Base-by-base conservation (phyloP, 2,797 vertebrate species). In the Sebastes trivittatus region DNA sequence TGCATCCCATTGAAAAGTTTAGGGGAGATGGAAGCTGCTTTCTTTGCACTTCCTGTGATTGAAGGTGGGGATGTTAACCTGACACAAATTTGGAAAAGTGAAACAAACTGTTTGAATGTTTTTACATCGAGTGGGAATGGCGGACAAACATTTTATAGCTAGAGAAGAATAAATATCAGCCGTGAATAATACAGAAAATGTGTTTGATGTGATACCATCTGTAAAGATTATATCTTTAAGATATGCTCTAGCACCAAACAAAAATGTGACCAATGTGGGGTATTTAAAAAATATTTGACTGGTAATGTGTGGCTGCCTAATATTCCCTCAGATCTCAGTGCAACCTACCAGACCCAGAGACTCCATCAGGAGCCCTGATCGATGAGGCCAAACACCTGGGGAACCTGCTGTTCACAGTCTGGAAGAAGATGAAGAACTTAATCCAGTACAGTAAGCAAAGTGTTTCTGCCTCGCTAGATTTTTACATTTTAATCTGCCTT, bases 331-430 rank as follows among this genome's bases (percentile, higher is more conserved):
- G 89, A 42, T 63, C 58, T 11, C 4, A 59, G 3, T 67, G 69
- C 25, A 70, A 23, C 0, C 13, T 87, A 4, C 38, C 32, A 70
- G 0, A 81, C 20, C 78, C 83, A 58, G 5, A 80, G n/a, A 75
- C 27, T 13, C 86, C 81, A 62, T 61, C 25, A 30, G 82, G 64
- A 66, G 70, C 68, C 2, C 59, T 86, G 65, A 36, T 88, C 0
- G 55, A 91, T 16, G 73, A 87, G 69, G 76, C 75, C 36, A 76
- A 80, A 80, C 89, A 88, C 29, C 1, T 83, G 5, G 73, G 81
- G 0, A 89, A 91, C 64, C 75, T 91, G 58, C 69, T 23, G 14
- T 87, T 78, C 18, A 52, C 29, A n/a, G 84, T 90, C 23, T 88
- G 85, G 83, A 29, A 0, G 2, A 86, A 82, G 59, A 88, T 90